Conservation (phyloP, 2,113 vertebrate species). For the Phylloscopus whistleri region DNA sequence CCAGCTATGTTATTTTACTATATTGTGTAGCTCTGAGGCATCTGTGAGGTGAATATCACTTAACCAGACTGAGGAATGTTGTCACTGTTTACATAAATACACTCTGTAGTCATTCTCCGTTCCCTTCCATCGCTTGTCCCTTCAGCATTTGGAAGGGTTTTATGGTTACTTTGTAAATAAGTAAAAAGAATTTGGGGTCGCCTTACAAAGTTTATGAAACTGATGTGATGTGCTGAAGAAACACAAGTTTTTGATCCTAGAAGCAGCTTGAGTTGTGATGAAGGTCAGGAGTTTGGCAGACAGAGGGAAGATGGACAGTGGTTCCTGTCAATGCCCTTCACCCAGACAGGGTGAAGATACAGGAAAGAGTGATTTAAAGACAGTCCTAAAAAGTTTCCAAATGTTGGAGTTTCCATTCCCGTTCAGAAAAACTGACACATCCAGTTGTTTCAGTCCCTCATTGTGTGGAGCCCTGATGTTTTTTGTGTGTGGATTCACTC, state of each 20-base stretch:
- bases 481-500: not conserved
- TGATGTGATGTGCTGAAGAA: not conserved
- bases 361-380: not conserved
- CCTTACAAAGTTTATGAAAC: not conserved
- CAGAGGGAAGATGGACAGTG: not conserved
- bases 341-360: not conserved
- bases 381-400: not conserved
- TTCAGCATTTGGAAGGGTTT: not conserved
- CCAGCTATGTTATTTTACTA: rapidly evolving
- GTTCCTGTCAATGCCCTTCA: not conserved
- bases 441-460: not conserved
- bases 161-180: not conserved
- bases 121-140: not conserved
- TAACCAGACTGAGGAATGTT: not conserved
- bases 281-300: not conserved
- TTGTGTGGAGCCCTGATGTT: not conserved
- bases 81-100: not conserved
- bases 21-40: not conserved
- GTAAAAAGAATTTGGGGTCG: not conserved
- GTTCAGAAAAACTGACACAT: not conserved
- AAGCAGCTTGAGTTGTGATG: not conserved
- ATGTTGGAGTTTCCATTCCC: not conserved
- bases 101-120: rapidly evolving
- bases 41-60: not conserved
- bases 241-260: not conserved